These are phyloP conservation scores for Dasyprocta punctata DNA, from an alignment of 2,113 vertebrate genomes.

Conservation along the genomic window DNA sequence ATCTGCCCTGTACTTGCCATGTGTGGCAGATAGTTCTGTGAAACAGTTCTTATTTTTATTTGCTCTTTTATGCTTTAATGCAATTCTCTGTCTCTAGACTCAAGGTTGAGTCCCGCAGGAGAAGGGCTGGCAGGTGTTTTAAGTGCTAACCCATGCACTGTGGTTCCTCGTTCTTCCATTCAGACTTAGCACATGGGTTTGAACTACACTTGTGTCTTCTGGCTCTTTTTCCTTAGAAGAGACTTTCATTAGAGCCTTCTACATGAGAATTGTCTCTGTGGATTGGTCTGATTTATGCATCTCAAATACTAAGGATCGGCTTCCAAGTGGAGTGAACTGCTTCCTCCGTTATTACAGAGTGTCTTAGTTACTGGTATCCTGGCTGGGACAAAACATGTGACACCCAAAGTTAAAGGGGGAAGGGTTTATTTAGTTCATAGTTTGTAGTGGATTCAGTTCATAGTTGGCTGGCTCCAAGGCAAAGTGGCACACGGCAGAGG, in stretches of 20 bases:
- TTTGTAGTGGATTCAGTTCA: not conserved
- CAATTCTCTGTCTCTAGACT: not conserved
- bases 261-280: not conserved
- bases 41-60: not conserved
- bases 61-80: conserved; percentile 8
- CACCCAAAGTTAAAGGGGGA: not conserved
- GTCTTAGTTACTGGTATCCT: not conserved
- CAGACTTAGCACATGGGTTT: not conserved
- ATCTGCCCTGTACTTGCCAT: not conserved
- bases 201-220: not conserved
- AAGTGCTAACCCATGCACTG: not conserved
- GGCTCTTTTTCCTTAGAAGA: not conserved
- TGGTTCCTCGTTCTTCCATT: not conserved
- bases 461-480: not conserved
- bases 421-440: not conserved
- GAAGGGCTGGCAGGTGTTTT: not conserved
- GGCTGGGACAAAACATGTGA: not conserved
- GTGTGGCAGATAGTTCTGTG: not conserved
- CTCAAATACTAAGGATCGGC: not conserved
- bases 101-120: conserved; percentile 3
- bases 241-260: not conserved
- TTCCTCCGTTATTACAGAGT: not conserved
- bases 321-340: not conserved
- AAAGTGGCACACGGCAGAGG: not conserved
- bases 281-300: not conserved